Evolutionary conservation across 2,113 vertebrate genomes (phyloP).

Genomic region (Dromiciops gliroides): DNA sequence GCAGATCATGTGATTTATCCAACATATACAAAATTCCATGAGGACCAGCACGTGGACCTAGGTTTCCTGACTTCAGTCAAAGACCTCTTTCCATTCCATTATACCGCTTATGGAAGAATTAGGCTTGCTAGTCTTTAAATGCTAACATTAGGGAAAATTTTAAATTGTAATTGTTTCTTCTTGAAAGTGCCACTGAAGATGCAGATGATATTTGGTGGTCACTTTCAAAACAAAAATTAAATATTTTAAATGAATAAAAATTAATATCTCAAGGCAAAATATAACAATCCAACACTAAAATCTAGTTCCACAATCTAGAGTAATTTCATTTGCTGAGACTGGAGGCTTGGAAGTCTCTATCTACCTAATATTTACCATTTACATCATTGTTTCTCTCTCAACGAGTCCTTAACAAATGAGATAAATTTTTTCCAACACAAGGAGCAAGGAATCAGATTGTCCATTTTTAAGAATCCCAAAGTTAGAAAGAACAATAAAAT

Average conservation of each 20-base stretch:
- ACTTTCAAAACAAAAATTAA: background rate
- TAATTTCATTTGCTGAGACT: background rate
- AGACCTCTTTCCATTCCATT: background rate
- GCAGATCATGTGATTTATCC: background rate
- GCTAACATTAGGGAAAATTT: background rate
- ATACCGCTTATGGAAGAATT: background rate
- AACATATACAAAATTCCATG: background rate
- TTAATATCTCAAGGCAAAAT: conserved; percentile 1
- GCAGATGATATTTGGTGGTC: background rate
- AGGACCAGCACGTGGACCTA: background rate
- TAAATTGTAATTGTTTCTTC: background rate
- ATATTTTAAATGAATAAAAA: conserved; percentile 28
- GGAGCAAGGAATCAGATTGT: background rate
- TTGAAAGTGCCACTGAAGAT: background rate
- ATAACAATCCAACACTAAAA: background rate
- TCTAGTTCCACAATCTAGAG: background rate
- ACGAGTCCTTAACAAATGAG: background rate
- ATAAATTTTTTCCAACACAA: background rate
- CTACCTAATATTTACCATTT: background rate
- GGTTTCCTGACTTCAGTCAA: background rate
- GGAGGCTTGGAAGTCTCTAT: background rate
- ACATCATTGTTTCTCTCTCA: background rate
- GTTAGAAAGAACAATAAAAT: background rate
- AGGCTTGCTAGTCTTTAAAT: background rate
- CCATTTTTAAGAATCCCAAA: background rate